A percentile compares a stretch with the other conserved stretches of the same genome.
Conservation (phyloP, 2,888 invertebrate genomes). For the Beris morrisii region DNA sequence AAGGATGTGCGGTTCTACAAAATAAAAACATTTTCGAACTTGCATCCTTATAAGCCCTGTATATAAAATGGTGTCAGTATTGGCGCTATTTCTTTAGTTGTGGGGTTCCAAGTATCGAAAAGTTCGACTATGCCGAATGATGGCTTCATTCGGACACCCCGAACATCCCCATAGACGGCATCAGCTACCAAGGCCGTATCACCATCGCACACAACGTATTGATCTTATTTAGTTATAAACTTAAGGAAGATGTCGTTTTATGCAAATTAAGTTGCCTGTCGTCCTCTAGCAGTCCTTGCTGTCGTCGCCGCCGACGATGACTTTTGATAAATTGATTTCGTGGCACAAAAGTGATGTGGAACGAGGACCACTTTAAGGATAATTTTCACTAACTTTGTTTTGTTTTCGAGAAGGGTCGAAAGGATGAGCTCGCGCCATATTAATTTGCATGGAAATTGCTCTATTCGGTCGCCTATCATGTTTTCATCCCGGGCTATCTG, state of each 20-base stretch:
- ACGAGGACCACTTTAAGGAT: conserved; percentile 24
- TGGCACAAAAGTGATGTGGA: conserved; percentile 21
- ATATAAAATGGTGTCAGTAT: too few relatives aligned
- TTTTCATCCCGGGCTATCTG: neutral
- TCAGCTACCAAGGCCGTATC: too few relatives aligned
- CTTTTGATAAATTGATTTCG: conserved; percentile 40
- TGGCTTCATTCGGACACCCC: too few relatives aligned
- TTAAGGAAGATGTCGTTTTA: conserved; percentile 38
- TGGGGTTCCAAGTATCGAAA: too few relatives aligned
- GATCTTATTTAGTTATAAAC: conserved; percentile 41
- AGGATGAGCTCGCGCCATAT: neutral
- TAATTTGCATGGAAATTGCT: neutral
- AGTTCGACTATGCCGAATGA: too few relatives aligned
- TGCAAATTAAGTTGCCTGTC: conserved; percentile 39
- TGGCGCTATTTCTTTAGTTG: too few relatives aligned
- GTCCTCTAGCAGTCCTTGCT: conserved; percentile 4
- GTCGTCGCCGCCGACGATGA: conserved; percentile 25
- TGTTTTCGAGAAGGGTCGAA: neutral
- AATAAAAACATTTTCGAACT: too few relatives aligned
- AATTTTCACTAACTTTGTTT: neutral
- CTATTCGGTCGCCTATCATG: conserved; percentile 12
- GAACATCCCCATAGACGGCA: too few relatives aligned
- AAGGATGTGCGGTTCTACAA: too few relatives aligned
- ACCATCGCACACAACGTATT: conserved; percentile 27
- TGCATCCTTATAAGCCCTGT: too few relatives aligned